Percentiles rank a stretch among this genome's conserved stretches.
phyloP scores from a whole-genome alignment of 2,113 vertebrate species.

The Catharus minimus region DNA sequence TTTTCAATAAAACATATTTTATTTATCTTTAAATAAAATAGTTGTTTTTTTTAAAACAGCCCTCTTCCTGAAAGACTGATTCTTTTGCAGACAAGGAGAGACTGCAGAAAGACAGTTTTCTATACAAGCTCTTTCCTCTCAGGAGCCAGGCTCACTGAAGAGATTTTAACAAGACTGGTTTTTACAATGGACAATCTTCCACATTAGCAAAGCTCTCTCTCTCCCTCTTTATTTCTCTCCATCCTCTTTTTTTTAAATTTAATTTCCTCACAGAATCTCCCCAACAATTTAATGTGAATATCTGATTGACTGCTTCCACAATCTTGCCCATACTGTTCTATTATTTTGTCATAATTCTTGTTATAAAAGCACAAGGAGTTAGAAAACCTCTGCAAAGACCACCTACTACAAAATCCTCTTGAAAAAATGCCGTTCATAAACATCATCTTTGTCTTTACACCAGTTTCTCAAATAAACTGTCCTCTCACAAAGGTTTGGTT shows the following conservation, averaged over 20 bases:
- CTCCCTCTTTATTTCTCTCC: neutral
- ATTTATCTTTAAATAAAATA: neutral
- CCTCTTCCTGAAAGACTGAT: neutral
- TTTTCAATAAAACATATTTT: neutral
- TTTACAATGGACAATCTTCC: neutral
- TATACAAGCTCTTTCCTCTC: neutral
- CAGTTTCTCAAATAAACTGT: slow-evolving; percentile 30
- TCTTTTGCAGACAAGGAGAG: neutral
- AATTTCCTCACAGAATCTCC: neutral
- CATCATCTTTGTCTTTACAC: neutral
- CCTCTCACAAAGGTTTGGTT: neutral
- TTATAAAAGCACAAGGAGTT: neutral
- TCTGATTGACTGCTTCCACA: neutral
- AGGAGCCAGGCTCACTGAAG: neutral
- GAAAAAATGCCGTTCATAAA: slow-evolving; percentile 35
- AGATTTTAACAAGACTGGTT: neutral
- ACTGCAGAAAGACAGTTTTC: neutral
- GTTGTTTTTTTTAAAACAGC: neutral
- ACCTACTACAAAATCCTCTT: slow-evolving; percentile 18
- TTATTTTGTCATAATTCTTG: slow-evolving; percentile 14
- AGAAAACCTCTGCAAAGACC: neutral
- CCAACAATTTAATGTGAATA: neutral
- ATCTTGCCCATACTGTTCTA: neutral
- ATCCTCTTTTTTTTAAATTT: rapidly evolving
- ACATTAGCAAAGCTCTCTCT: neutral